Base-by-base conservation (phyloP, 1,140 invertebrate species). In the Pissodes strobi region DNA sequence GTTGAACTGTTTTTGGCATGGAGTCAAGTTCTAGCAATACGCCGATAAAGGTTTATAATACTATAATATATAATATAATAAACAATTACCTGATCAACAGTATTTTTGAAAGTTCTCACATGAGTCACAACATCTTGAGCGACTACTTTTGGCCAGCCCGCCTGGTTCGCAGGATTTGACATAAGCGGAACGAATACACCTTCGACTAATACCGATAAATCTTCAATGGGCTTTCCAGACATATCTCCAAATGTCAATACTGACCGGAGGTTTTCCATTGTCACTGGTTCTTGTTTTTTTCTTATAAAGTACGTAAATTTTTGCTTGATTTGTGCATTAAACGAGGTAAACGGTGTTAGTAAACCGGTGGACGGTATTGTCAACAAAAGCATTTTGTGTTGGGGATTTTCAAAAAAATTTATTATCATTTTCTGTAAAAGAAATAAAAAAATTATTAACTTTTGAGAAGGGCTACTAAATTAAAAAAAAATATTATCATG, bases 171-270 rank as follows among this genome's bases (percentile, higher is more conserved):
- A 2, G 84, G 80, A 70, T 87, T 89, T 23, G 83, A 85, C 18
- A 93, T 74, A 9, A 93, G 71, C 17, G 91, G 91, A 3, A 90
- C 81, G 17, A 92, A 89, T 82, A 67, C 84, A 72, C 93, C 87
- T 72, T 94, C 90, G 2, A 92, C 83, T 70, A 94, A 84, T 9
- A 87, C 82, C 18, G 86, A 85, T 0, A 95, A 74, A 74, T 94
- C 90, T 56, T 93, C 90, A 0, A 95, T 79, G 0, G 91, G 87
- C 66, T 88, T 88, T 1, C 87, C 83, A 1, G 90, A 86, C 71
- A 95, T 82, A 76, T 95, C 92, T 5, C 93, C 93, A 66, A 88
- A 87, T n/a, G 89, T 82, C 5, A 94, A 70, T 1, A 82, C 76
- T 22, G 82, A 80, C 52, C 81, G 77, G 6, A 89, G 78, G 68